phyloP scores from a whole-genome alignment of 2,113 vertebrate species.

The Oryzias melastigma region DNA sequence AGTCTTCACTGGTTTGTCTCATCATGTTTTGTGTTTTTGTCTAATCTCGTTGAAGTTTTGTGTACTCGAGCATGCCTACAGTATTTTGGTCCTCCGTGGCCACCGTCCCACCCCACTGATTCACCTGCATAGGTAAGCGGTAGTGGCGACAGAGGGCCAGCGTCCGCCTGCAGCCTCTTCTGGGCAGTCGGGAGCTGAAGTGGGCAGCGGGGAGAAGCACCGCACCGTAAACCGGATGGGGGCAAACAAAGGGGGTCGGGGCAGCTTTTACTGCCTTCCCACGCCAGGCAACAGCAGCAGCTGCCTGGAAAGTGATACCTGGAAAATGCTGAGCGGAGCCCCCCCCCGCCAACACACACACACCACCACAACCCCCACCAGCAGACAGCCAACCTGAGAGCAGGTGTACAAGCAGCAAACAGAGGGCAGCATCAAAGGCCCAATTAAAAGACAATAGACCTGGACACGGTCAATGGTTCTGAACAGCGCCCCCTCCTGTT shows the following conservation, averaged over 20 bases:
- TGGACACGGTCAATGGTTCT: not conserved
- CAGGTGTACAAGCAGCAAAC: constrained; percentile 81
- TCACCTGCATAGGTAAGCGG: too few relatives aligned
- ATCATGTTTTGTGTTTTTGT: too few relatives aligned
- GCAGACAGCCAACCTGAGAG: constrained; percentile 66
- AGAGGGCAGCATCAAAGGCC: constrained; percentile 75
- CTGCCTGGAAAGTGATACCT: constrained; percentile 76
- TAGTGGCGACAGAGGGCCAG: constrained; percentile 9
- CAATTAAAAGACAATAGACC: constrained; percentile 80
- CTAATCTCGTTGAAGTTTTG: too few relatives aligned
- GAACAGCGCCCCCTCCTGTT: constrained; percentile 58
- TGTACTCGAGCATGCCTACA: too few relatives aligned
- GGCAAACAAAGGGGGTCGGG: constrained; percentile 69
- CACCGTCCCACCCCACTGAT: too few relatives aligned
- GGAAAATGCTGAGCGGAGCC: constrained; percentile 39
- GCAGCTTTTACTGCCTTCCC: constrained; percentile 75
- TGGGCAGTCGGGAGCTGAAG: constrained; percentile 21
- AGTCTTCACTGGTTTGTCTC: too few relatives aligned
- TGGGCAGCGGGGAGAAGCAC: constrained; percentile 2
- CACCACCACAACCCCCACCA: constrained; percentile 6
- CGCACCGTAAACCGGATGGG: constrained; percentile 63
- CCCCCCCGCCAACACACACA: not conserved
- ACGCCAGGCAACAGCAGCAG: constrained; percentile 70
- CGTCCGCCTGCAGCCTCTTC: constrained; percentile 48
- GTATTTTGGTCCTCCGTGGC: too few relatives aligned